Base-by-base conservation (phyloP, 2,797 vertebrate species). In the Smutsia temminckii region DNA sequence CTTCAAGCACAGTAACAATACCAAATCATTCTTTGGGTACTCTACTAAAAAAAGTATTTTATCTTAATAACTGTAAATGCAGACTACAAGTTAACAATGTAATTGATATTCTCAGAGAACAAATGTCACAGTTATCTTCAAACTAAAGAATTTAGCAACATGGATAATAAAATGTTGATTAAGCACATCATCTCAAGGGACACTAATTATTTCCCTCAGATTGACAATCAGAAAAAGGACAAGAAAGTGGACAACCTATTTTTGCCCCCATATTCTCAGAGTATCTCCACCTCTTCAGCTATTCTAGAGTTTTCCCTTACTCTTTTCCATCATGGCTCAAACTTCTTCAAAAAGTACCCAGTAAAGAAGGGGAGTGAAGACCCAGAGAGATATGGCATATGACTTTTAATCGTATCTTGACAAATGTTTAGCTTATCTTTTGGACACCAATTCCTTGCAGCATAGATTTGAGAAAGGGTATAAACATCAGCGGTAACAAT, bases 31-130 rank as follows among this genome's bases (percentile, higher is more conserved):
- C 29, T 77, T 32, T 64, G 63, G 20, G 27, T 71, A 74, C 5
- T n/a, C 49, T 86, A 68, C 17, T 69, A 92, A 53, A 83, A 89
- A 71, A 86, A 75, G 34, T 63, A 92, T 46, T 69, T 25, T 37
- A 49, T 51, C 57, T 79, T 72, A 95, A 91, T 68, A 90, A 93
- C 40, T 85, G 83, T 88, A 77, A 89, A 89, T 9, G 51, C 9
- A 69, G 20, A 81, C 2, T 92, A 96, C 32, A 86, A 77, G 68
- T 42, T 88, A 91, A 92, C 34, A 77, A 68, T 85, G 90, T 78
- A 96, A 92, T 32, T 59, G 57, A 83, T 75, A 85, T 93, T 83
- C 51, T 80, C 29, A 79, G 34, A 92, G 63, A 92, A 92, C 32
- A 79, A 93, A 66, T 17, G 49, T 27, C 34, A 85, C 1, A 75